Evolutionary conservation across 2,888 invertebrate species (phyloP).

Genomic region (Emesis russula): DNA sequence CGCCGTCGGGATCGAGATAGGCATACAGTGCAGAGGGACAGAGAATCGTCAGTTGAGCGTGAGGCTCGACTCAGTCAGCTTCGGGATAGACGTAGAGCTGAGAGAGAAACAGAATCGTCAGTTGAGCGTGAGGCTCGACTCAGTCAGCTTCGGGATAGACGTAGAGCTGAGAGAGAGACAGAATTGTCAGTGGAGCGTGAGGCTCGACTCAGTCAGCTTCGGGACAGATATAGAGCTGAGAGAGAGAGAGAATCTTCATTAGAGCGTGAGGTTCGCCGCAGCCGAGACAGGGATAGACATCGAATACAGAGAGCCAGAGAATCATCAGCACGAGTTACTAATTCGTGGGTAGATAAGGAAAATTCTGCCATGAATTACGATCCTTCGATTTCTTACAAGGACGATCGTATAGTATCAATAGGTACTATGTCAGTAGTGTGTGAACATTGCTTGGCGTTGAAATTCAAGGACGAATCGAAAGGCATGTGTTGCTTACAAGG

Average conservation of each 20-base stretch:
- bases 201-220: too few species aligned
- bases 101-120: too few species aligned
- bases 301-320: slow-evolving; percentile 74
- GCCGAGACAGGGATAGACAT: slow-evolving; percentile 63
- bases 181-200: too few species aligned
- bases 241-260: slow-evolving; percentile 61
- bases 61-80: slow-evolving; percentile 70
- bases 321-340: slow-evolving; percentile 65
- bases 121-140: too few species aligned
- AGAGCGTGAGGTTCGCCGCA: slow-evolving; percentile 55
- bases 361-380: slow-evolving; percentile 79
- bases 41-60: slow-evolving; percentile 57
- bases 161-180: too few species aligned
- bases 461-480: slow-evolving; percentile 76
- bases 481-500: slow-evolving; percentile 76
- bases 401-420: slow-evolving; percentile 83
- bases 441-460: slow-evolving; percentile 78
- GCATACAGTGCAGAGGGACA: slow-evolving; percentile 56
- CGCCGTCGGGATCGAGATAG: slow-evolving; percentile 59
- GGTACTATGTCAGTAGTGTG: slow-evolving; percentile 84
- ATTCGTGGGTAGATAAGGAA: slow-evolving; percentile 74
- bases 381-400: slow-evolving; percentile 82
- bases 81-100: slow-evolving; percentile 21
- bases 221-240: slow-evolving; percentile 69
- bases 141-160: too few species aligned